Conservation (phyloP, 2,888 invertebrate genomes). For the Netelia melanura region DNA sequence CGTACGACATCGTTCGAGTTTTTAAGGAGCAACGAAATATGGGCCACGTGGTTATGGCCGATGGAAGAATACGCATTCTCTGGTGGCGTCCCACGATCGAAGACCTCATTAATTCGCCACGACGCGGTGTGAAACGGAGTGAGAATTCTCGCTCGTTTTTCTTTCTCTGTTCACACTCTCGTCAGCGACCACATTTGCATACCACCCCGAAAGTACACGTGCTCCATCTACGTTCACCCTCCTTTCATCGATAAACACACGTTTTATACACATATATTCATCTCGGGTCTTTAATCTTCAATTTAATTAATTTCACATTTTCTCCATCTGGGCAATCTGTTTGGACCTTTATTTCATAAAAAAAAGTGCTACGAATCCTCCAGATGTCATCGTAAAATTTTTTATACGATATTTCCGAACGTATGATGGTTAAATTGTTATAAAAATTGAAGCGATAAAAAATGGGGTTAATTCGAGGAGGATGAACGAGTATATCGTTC, state of each 20-base stretch:
- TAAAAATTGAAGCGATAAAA: background rate
- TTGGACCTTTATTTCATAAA: too few relatives aligned
- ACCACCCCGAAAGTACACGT: constrained; percentile 57
- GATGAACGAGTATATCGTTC: too few relatives aligned
- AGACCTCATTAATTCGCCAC: constrained; percentile 58
- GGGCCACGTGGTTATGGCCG: constrained; percentile 34
- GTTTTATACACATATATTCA: constrained; percentile 8
- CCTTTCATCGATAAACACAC: constrained; percentile 40
- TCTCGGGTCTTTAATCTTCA: background rate
- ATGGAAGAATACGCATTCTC: constrained; percentile 41
- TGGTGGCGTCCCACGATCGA: constrained; percentile 41
- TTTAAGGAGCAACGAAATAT: constrained; percentile 43
- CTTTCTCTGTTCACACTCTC: background rate
- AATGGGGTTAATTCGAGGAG: background rate
- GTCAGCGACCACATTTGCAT: constrained; percentile 37
- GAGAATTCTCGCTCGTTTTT: background rate
- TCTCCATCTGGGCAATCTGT: background rate
- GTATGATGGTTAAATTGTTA: background rate
- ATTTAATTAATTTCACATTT: background rate
- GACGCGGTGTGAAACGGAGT: constrained; percentile 26
- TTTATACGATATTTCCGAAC: too few relatives aligned
- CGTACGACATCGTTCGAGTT: constrained; percentile 22
- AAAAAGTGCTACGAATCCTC: too few relatives aligned
- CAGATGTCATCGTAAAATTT: too few relatives aligned
- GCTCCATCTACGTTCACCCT: constrained; percentile 48